These are phyloP conservation scores for Nothoprocta perdicaria DNA, from an alignment of 2,113 vertebrate species.

Conservation along the genomic window DNA sequence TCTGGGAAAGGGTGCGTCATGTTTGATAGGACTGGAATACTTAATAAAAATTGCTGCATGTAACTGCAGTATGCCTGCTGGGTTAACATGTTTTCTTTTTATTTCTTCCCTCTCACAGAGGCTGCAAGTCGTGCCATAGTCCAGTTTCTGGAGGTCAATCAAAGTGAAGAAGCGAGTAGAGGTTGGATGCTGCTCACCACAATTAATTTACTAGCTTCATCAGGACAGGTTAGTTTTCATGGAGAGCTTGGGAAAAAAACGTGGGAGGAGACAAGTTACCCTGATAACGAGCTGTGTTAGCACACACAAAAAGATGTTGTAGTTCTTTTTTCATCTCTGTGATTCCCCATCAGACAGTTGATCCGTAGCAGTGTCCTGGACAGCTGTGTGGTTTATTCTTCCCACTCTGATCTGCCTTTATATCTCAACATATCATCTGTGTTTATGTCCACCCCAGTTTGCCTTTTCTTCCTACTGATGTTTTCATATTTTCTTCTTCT, in stretches of 20 bases:
- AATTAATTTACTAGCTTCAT: conserved; percentile 97
- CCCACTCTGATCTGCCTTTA: not conserved
- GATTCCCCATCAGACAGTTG: not conserved
- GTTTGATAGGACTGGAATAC: not conserved
- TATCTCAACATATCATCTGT: not conserved
- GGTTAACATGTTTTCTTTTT: not conserved
- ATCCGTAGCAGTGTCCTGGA: not conserved
- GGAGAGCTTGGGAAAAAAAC: not conserved
- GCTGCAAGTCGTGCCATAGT: conserved; percentile 98
- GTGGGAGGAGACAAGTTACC: not conserved
- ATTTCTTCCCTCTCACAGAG: conserved; percentile 76
- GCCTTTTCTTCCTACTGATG: not conserved
- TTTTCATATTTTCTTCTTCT: not conserved
- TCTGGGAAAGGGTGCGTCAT: not conserved
- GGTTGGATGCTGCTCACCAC: conserved; percentile 99
- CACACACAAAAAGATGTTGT: not conserved
- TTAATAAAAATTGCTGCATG: not conserved
- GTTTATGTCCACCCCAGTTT: not conserved
- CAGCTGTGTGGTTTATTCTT: not conserved
- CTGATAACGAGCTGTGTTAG: not conserved
- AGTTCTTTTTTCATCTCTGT: not conserved
- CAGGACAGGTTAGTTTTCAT: conserved; percentile 90
- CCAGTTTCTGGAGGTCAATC: conserved; percentile 98
- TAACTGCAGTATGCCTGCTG: not conserved
- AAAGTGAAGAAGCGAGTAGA: conserved; percentile 97